These are phyloP conservation scores for Elgonia sp. DNA, from an alignment of 2,888 invertebrate genomes.

Conservation along the genomic window DNA sequence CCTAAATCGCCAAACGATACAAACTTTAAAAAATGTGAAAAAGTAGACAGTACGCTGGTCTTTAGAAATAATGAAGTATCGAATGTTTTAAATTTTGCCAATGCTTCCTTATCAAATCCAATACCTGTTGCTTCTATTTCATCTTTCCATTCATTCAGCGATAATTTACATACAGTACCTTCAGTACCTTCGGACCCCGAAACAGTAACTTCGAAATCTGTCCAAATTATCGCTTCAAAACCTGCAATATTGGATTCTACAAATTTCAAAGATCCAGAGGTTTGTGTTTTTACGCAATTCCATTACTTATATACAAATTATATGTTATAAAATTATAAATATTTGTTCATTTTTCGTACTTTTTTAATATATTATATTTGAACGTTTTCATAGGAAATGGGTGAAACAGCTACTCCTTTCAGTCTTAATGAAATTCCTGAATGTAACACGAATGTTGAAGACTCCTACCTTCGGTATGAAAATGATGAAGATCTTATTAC, in stretches of 20 bases:
- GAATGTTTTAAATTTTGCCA: conserved; percentile 11
- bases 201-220: neutral
- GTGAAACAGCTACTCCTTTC: conserved; percentile 2
- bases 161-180: neutral
- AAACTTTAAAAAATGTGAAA: neutral
- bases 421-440: neutral
- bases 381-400: conserved; percentile 1
- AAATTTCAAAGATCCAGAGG: conserved; percentile 4
- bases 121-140: neutral
- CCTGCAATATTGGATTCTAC: conserved; percentile 3
- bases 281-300: neutral
- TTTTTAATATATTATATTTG: conserved; percentile 17
- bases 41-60: neutral
- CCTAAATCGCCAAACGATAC: conserved; percentile 1
- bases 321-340: neutral
- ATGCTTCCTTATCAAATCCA: conserved; percentile 2
- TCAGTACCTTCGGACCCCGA: neutral
- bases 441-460: neutral
- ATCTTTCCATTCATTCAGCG: neutral
- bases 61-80: neutral
- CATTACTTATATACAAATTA: neutral
- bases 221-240: conserved; percentile 1
- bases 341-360: neutral
- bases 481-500: neutral
- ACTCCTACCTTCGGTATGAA: neutral